phyloP scores from a whole-genome alignment of 2,113 vertebrate genomes.

The Argyrosomus japonicus region DNA sequence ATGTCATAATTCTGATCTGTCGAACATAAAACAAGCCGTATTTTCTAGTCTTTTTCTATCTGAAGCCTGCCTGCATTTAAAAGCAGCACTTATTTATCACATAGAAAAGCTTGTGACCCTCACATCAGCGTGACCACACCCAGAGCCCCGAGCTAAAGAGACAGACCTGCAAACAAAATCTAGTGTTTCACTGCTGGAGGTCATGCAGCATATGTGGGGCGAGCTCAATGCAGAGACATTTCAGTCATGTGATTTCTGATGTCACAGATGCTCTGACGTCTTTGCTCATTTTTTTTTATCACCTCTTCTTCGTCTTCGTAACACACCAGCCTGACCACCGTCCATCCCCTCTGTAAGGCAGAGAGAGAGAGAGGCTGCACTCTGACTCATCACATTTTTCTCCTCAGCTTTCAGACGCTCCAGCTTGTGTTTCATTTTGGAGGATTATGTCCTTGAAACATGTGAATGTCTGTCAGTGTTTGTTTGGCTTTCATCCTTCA shows the following conservation, averaged over 20 bases:
- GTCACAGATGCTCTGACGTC: constrained; percentile 48
- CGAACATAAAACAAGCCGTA: not conserved
- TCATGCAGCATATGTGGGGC: not conserved
- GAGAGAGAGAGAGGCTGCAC: constrained; percentile 7
- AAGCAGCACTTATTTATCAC: not conserved
- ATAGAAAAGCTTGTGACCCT: not conserved
- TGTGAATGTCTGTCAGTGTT: constrained; percentile 7
- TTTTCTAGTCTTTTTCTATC: not conserved
- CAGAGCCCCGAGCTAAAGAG: not conserved
- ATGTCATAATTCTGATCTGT: not conserved
- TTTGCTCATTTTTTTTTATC: constrained; percentile 17
- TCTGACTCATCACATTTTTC: constrained; percentile 49
- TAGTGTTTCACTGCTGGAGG: not conserved
- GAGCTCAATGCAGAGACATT: constrained; percentile 1
- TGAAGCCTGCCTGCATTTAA: not conserved
- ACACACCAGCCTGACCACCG: constrained; percentile 14
- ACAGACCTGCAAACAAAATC: not conserved
- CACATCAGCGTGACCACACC: not conserved
- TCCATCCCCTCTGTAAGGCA: constrained; percentile 13
- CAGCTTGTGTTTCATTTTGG: constrained; percentile 37
- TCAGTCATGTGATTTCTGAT: constrained; percentile 40
- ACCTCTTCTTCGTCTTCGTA: constrained; percentile 6
- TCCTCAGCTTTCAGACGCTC: constrained; percentile 16
- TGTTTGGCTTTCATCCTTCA: constrained; percentile 51
- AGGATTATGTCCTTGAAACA: constrained; percentile 40